Evolutionary conservation across 2,797 vertebrate genomes (phyloP), one percentile per base, ranked within the genome.

Genomic region (Coregonus sp.): DNA sequence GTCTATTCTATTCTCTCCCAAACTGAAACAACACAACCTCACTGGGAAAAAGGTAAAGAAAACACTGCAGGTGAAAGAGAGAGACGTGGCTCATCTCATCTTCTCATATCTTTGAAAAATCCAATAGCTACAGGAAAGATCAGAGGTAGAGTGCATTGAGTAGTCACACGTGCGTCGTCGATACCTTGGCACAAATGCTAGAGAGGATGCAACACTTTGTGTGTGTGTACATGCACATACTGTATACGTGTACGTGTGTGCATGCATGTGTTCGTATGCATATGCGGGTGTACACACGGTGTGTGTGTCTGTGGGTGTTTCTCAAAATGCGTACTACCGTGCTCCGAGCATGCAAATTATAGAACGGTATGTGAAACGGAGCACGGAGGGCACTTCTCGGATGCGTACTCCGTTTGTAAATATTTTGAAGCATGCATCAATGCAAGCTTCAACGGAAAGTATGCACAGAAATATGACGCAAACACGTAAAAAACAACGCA

Each of bases 201-300:
- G 18, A 35, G 72, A 61, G 72, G 7, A 35, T 40, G 31, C 29
- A 59, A 29, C 29, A 61, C 65, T 35, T 35, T 11, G 40, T 47
- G 66, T 87, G 84, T 86, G 82, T 79, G 86, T 86, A 87, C 84
- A 86, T 78, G 75, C 70, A 63, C 74, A 25, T 25, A 79, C 86
- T 86, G 73, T 85, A 14, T 76, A 15, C 20, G 67, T 31, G 68
- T 70, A 52, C 50, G 67, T 25, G 20, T 63, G 59, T 63, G 59
- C n/a, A 9, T 59, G 71, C 67, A 72, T 78, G 52, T 51, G 31
- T 80, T 72, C 33, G 11, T 35, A 73, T 79, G 20, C 40, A 47
- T 47, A 47, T 47, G 40, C 2, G 7, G 9, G 9, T 78, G 73
- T 75, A 2, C 9, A 47, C 40, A 47, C 40, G 76, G 59, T 78